Conservation (phyloP, 1,140 invertebrate species). For the Penaeus japonicus region DNA sequence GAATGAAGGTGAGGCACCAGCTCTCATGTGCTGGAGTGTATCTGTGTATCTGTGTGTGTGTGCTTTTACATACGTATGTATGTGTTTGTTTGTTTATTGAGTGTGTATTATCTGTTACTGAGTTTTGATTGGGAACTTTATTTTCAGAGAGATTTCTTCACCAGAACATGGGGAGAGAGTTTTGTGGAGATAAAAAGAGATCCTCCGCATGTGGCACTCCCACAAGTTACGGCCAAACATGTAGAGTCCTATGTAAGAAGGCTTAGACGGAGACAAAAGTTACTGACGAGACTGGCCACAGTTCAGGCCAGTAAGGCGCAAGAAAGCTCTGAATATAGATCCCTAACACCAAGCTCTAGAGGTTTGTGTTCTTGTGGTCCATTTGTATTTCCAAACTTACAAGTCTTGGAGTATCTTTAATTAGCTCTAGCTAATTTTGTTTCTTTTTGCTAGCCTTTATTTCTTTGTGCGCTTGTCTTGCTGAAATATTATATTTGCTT, state of each 20-base stretch:
- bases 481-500: no score
- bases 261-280: conserved; percentile 41
- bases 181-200: conserved; percentile 87
- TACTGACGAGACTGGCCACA: conserved; percentile 31
- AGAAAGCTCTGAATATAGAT: conserved; percentile 30
- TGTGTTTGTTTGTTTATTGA: background rate
- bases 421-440: no score
- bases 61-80: background rate
- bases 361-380: background rate
- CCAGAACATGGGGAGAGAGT: conserved; percentile 95
- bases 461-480: no score
- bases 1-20: conserved; percentile 74
- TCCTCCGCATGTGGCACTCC: conserved; percentile 80
- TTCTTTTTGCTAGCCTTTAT: no score
- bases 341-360: conserved; percentile 32
- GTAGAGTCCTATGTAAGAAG: conserved; percentile 86
- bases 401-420: background rate
- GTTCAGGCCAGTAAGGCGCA: conserved; percentile 39
- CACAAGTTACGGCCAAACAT: conserved; percentile 82
- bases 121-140: background rate
- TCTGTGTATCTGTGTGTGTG: background rate
- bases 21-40: background rate
- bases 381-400: background rate
- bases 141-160: conserved; percentile 84
- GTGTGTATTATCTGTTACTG: background rate